Evolutionary conservation across 2,797 vertebrate genomes (phyloP).

Genomic region (Coluber constrictor): DNA sequence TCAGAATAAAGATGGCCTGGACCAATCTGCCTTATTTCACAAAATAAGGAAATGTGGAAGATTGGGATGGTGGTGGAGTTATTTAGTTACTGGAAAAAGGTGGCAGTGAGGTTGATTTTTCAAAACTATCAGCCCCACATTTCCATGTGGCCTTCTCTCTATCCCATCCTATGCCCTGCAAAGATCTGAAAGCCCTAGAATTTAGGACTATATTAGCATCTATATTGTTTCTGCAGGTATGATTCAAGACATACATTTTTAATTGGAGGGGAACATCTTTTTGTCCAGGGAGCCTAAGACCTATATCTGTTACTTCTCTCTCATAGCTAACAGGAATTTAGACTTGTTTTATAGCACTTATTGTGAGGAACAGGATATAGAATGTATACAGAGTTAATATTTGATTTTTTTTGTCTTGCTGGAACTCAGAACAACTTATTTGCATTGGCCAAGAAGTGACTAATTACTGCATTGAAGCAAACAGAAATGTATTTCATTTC

Average conservation of each 20-base stretch:
- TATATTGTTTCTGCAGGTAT: background rate
- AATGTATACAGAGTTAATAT: background rate
- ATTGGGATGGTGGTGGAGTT: fast-evolving
- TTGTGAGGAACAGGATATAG: background rate
- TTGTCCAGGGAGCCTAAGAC: background rate
- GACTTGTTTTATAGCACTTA: background rate
- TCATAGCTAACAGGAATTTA: background rate
- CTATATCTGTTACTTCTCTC: background rate
- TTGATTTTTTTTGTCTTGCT: background rate
- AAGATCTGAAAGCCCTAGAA: background rate
- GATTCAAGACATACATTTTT: background rate
- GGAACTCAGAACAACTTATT: background rate
- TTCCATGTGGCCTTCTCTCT: background rate
- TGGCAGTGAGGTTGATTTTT: background rate
- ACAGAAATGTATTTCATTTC: background rate
- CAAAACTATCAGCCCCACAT: background rate
- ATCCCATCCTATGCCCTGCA: background rate
- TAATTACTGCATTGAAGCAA: background rate
- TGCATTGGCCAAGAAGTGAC: background rate
- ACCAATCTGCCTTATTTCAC: background rate
- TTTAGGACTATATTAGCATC: background rate
- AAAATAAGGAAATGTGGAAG: background rate
- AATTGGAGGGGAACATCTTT: background rate
- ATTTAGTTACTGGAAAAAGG: background rate
- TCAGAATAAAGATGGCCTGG: background rate